These are phyloP conservation scores for Vultur gryphus DNA, from an alignment of 2,797 vertebrate genomes.

Conservation along the genomic window DNA sequence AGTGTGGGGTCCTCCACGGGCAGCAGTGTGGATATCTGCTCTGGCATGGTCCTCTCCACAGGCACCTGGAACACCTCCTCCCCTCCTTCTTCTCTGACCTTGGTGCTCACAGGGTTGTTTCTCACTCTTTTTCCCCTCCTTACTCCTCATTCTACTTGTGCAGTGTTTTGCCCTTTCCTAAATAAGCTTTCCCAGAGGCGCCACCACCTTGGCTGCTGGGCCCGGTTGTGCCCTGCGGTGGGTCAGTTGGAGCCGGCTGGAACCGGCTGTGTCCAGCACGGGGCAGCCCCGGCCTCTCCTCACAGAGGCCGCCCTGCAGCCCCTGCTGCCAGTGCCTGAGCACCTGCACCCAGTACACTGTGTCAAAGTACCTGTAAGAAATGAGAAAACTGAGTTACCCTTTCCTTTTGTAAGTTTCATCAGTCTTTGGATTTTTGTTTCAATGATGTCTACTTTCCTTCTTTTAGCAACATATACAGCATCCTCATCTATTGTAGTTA, in stretches of 20 bases:
- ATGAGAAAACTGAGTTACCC: not conserved
- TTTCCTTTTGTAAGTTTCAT: not conserved
- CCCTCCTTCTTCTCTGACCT: not conserved
- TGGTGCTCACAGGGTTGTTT: not conserved
- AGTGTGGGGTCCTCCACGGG: too few species aligned
- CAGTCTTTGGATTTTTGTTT: not conserved
- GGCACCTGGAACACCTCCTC: not conserved
- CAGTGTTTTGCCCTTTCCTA: not conserved
- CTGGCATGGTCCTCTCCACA: not conserved
- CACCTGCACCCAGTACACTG: fast-evolving
- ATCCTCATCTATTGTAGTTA: not conserved
- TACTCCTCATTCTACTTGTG: not conserved
- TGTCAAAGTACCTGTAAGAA: not conserved
- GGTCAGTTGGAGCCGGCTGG: too few species aligned
- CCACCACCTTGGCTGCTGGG: too few species aligned
- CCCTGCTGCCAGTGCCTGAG: fast-evolving
- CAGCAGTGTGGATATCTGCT: not conserved
- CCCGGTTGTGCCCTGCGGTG: fast-evolving
- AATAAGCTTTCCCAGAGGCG: fast-evolving
- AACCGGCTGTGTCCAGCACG: too few species aligned
- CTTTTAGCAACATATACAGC: not conserved
- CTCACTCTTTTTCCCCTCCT: not conserved
- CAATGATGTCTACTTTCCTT: not conserved
- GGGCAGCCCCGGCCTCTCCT: too few species aligned
- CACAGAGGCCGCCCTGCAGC: fast-evolving